Evolutionary conservation across 53 echinoderm and acorn worm genomes (phyloP), one percentile per base, ranked within the genome.

Genomic region (Patiria pectinifera): DNA sequence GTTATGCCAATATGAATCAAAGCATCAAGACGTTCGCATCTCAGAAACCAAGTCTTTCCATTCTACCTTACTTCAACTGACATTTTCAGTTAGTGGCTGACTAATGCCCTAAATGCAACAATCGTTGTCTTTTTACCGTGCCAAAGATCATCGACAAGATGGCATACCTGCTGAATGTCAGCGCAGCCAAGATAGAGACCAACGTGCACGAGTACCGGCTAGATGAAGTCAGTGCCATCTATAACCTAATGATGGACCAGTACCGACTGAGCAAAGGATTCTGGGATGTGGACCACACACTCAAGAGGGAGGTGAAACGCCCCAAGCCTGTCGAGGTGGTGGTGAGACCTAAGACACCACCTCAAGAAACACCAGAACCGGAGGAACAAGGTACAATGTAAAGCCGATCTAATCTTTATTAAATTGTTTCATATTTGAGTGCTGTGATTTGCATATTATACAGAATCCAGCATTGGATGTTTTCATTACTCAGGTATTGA

Each of bases 201-300:
- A 91, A 80, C 59, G 93, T 96, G 24, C 92, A 96, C 46, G 96
- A 97, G 76, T 93, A 92, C 76, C 92, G 93, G 23, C 87, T 93
- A 7, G 97, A 98, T 59, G 96, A 98, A 11, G 80, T 92, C 77
- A 96, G 96, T 61, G 99, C 99, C 22, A 95, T 97, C 48, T 97
- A 93, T 59, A 98, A 98, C 87, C 87, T 97, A 18, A 80, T 97
- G 76, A 22, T 97, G 82, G 95, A 98, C 45, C 95, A 97, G 62
- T 48, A 89, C 19, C 83, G 88, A 80, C 83, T 59, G 66, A 92
- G 75, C 63, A 94, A 84, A 82, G 95, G 96, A 3, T 81, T 95
- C 81, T 95, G 91, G 95, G 92, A 89, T 21, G 89, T 46, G 44
- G 96, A 96, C 76, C 98, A 97, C 44, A 97, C 98, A n/a, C 86